Evolutionary conservation across 2,113 vertebrate species (phyloP), one percentile per base, ranked within the genome.

Genomic region (Scomber colias): DNA sequence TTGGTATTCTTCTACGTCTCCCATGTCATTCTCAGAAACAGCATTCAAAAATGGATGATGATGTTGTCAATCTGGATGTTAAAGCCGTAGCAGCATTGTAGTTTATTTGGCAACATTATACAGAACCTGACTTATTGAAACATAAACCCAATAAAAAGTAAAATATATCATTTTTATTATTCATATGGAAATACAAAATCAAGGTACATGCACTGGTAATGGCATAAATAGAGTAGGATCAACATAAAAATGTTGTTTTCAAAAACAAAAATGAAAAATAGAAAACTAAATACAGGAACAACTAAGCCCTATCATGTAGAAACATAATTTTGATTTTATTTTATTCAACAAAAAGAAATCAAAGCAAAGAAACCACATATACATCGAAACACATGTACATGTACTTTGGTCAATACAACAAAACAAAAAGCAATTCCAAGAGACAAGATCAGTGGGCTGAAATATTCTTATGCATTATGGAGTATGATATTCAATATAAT

Each of bases 141-240:
- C 10, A 71, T 35, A 7, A 10, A 51, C 13, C 49, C 21, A 3
- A 53, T 50, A 24, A 77, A 72, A 78, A 8, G n/a, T 69, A 85
- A 75, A 75, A 74, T 78, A 77, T 75, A 79, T 45, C 3, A 57
- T 82, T 88, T 89, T 85, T 87, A 90, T 88, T 90, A 81, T 78
- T 85, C 8, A 66, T 84, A 79, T 65, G 44, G 66, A 77, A 90
- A 90, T 90, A 90, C 62, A 91, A 91, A 91, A 91, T 81, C 31
- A 75, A 75, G 70, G 83, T 84, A 82, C 87, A 91, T 91, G 86
- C 88, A 89, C 51, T 68, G 51, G 64, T 87, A 79, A 82, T 73
- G 31, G 62, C 72, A 92, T 91, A 91, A 91, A 91, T 93, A 89
- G 30, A 82, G 53, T 31, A 72, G 17, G 19, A 59, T 81, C 45